Base-by-base conservation (phyloP, 2,888 invertebrate species). In the Sinhomidia bicolor region DNA sequence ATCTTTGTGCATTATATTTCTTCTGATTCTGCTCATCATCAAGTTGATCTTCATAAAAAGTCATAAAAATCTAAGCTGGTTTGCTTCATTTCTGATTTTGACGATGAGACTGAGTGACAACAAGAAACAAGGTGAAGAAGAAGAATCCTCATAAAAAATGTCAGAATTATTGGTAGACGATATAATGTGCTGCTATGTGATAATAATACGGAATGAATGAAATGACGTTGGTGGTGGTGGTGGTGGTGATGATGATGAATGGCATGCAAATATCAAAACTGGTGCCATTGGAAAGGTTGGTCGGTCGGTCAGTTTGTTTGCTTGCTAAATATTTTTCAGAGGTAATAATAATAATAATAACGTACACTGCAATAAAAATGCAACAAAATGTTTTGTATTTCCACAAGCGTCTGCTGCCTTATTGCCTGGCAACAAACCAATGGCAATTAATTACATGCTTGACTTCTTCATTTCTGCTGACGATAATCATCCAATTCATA, bases 171-270 rank as follows among this genome's bases (percentile, higher is more conserved):
- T 62, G 7, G 32, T 1, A 23, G 65, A 29, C n/a, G n/a, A 65
- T 44, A 44, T 17, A 23, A 23, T 57, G 23, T 10, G 14, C 12
- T 47, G 9, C 57, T 23, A 7, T 57, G 23, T 57, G 17, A 17
- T 54, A 14, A 17, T 54, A 36, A 36, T 36, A 3, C 3, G 36
- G 36, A 36, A 36, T 36, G 36, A 36, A 68, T 17, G n/a, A n/a
- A n/a, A n/a, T n/a, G n/a, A n/a, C n/a, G n/a, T n/a, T n/a, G n/a
- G n/a, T n/a, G n/a, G n/a, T n/a, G n/a, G n/a, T n/a, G n/a, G n/a
- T n/a, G n/a, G n/a, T n/a, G n/a, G n/a, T n/a, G 68, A 36, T 36
- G 36, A 71, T 71, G 71, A 71, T 71, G 12, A 23, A 71, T 71
- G 71, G 32, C 71, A 71, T 41, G 71, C 44, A 41, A 71, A 20